phyloP scores from a whole-genome alignment of 1,140 invertebrate species.

The Phenacoccus solenopsis region DNA sequence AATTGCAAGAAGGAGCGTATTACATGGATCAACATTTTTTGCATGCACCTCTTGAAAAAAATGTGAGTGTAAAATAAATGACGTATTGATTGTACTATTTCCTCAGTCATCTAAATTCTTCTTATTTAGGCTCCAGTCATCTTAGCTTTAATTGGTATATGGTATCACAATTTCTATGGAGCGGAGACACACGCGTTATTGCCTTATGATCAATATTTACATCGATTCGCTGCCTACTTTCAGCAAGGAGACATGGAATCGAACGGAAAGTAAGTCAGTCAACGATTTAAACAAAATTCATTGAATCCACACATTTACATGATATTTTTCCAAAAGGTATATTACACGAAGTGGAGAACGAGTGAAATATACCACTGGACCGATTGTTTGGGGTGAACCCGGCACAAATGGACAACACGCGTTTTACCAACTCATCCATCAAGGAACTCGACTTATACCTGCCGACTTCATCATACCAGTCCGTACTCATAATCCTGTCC shows the following conservation, averaged over 20 bases:
- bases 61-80: slow-evolving; percentile 55
- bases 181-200: slow-evolving; percentile 91
- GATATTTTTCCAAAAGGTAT: slow-evolving; percentile 32
- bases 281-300: not conserved
- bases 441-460: slow-evolving; percentile 78
- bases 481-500: slow-evolving; percentile 84
- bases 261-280: slow-evolving; percentile 83
- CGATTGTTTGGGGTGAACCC: slow-evolving; percentile 93
- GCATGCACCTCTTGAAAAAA: slow-evolving; percentile 76
- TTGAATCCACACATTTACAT: not conserved
- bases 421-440: slow-evolving; percentile 94
- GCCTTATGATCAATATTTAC: slow-evolving; percentile 97
- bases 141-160: slow-evolving; percentile 84
- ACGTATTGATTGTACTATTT: not conserved
- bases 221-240: slow-evolving; percentile 98
- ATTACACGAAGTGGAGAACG: slow-evolving; percentile 57
- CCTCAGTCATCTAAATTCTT: not conserved
- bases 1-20: slow-evolving; percentile 78
- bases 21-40: slow-evolving; percentile 92
- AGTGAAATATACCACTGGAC: slow-evolving; percentile 76
- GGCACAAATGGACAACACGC: slow-evolving; percentile 99
- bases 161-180: slow-evolving; percentile 92
- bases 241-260: slow-evolving; percentile 99
- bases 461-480: slow-evolving; percentile 94
- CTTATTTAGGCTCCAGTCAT: slow-evolving; percentile 76